These are phyloP conservation scores for Furnarius figulus DNA, from an alignment of 2,113 vertebrate species.

Conservation along the genomic window DNA sequence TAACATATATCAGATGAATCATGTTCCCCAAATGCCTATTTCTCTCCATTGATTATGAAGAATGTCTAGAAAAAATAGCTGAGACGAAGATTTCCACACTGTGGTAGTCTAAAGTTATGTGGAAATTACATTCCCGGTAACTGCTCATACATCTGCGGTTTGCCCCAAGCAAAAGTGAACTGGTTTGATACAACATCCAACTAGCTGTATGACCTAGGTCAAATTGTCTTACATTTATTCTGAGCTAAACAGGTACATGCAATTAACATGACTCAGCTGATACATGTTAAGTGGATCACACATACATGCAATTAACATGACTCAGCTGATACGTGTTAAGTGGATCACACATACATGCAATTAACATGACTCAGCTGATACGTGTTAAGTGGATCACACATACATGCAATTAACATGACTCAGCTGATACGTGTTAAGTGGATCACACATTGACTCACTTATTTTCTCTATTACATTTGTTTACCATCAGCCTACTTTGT, in stretches of 20 bases:
- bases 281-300: fast-evolving
- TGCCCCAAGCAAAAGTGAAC: neutral
- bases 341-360: neutral
- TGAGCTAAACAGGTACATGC: neutral
- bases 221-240: neutral
- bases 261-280: neutral
- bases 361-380: neutral
- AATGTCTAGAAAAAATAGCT: neutral
- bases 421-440: neutral
- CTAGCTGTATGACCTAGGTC: neutral
- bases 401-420: neutral
- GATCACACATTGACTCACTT: neutral
- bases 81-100: neutral
- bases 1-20: neutral
- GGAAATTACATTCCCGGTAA: neutral
- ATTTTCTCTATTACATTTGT: neutral
- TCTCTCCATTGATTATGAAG: neutral
- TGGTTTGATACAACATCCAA: neutral
- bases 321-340: neutral
- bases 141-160: neutral
- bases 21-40: neutral
- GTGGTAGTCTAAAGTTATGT: neutral
- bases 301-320: too few relatives aligned
- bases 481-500: neutral
- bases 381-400: fast-evolving